Percentiles rank a stretch among this genome's conserved stretches.
Conservation (phyloP, 1,140 invertebrate species). For the Eciton burchellii region DNA sequence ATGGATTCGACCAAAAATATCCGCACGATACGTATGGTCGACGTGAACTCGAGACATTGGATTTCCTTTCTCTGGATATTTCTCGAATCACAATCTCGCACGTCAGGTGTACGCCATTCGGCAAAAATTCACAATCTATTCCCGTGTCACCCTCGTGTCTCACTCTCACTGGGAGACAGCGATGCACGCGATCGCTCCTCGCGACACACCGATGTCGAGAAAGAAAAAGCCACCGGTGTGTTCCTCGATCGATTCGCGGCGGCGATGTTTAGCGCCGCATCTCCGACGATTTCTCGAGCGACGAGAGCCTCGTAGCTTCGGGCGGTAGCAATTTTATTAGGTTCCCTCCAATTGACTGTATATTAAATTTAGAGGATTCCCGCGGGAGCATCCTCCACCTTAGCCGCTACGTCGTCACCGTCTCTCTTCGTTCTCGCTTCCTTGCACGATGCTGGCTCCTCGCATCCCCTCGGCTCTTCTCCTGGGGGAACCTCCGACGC, state of each 20-base stretch:
- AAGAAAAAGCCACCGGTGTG: slow-evolving; percentile 44
- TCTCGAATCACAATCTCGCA: not conserved
- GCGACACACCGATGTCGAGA: slow-evolving; percentile 38
- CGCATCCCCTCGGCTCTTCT: slow-evolving; percentile 69
- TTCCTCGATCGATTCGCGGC: slow-evolving; percentile 79
- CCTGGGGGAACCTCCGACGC: slow-evolving; percentile 64
- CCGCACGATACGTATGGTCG: too few relatives aligned
- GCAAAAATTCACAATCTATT: not conserved
- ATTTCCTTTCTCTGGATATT: not conserved
- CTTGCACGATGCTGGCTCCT: slow-evolving; percentile 59
- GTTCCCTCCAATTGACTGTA: slow-evolving; percentile 84
- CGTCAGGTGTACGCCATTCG: not conserved
- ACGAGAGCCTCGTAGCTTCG: slow-evolving; percentile 73
- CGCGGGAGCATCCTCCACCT: slow-evolving; percentile 72
- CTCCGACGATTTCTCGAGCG: slow-evolving; percentile 81
- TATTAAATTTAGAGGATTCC: slow-evolving; percentile 84
- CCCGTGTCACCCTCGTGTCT: not conserved
- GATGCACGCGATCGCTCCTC: slow-evolving; percentile 33
- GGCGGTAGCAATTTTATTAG: slow-evolving; percentile 84
- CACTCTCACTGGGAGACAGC: slow-evolving; percentile 59
- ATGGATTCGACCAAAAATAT: not conserved
- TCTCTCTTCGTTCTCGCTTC: slow-evolving; percentile 45
- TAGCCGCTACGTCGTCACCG: slow-evolving; percentile 51
- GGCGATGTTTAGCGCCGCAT: slow-evolving; percentile 83
- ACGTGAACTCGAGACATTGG: not conserved